Evolutionary conservation across 2,888 invertebrate species (phyloP).

Genomic region (Chromoteleia sp.): DNA sequence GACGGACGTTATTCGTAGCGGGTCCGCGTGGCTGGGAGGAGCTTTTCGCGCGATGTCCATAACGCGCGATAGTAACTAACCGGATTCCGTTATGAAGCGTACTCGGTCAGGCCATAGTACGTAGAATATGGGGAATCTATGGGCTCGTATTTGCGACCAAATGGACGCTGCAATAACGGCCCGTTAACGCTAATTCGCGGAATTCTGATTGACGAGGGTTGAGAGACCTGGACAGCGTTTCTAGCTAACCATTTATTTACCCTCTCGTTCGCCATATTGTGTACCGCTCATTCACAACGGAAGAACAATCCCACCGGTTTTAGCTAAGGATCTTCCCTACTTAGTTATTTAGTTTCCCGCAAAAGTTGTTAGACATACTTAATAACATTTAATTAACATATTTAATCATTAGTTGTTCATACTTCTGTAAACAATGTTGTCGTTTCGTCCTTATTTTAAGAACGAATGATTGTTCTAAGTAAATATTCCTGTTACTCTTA

Average conservation of each 20-base stretch:
- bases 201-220: slow-evolving; percentile 84
- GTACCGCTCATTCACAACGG: slow-evolving; percentile 7
- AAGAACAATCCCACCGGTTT: slow-evolving; percentile 19
- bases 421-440: no score
- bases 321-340: no score
- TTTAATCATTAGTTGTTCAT: no score
- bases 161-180: slow-evolving; percentile 85
- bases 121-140: slow-evolving; percentile 84
- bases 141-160: slow-evolving; percentile 84
- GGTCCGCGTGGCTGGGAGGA: slow-evolving; percentile 78
- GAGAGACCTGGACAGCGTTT: slow-evolving; percentile 60
- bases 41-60: slow-evolving; percentile 79
- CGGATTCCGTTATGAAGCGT: slow-evolving; percentile 82
- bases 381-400: no score
- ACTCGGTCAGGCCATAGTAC: slow-evolving; percentile 79
- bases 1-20: slow-evolving; percentile 69
- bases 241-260: slow-evolving; percentile 44
- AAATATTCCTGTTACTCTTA: no score
- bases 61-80: slow-evolving; percentile 84
- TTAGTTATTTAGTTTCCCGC: no score
- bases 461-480: no score
- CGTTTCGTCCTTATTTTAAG: no score
- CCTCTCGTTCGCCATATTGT: slow-evolving; percentile 37
- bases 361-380: no score
- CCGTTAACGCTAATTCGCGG: slow-evolving; percentile 85